phyloP scores from a whole-genome alignment of 2,113 vertebrate species.

The Scophthalmus maximus region DNA sequence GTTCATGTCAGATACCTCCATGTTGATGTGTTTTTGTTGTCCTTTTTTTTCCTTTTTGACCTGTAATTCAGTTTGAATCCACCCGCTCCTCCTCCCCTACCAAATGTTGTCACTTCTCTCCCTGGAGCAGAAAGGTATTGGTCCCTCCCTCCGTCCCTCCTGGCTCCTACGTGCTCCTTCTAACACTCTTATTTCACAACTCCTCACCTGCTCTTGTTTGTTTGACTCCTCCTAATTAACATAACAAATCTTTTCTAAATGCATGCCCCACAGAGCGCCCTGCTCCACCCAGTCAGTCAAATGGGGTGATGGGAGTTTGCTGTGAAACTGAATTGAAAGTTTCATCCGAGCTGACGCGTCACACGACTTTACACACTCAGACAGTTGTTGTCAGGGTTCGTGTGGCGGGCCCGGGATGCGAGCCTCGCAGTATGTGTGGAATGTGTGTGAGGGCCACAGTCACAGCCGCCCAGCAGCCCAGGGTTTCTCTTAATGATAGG shows the following conservation, averaged over 20 bases:
- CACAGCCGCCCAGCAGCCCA: constrained; percentile 32
- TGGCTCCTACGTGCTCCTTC: constrained; percentile 18
- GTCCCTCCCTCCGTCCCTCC: constrained; percentile 12
- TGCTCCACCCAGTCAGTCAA: not conserved
- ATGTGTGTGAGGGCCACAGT: constrained; percentile 52
- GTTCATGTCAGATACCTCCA: constrained; percentile 52
- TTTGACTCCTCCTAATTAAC: constrained; percentile 14
- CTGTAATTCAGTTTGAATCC: constrained; percentile 92
- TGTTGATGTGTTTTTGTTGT: constrained; percentile 43
- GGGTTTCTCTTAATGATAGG: constrained; percentile 70
- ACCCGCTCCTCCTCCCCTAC: constrained; percentile 92
- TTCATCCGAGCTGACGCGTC: not conserved
- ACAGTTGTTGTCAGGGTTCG: constrained; percentile 12
- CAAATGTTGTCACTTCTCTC: constrained; percentile 97
- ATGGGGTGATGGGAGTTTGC: not conserved
- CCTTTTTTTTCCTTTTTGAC: constrained; percentile 64
- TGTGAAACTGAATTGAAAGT: constrained; percentile 17
- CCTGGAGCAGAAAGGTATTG: constrained; percentile 99
- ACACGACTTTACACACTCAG: not conserved
- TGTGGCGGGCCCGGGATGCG: not conserved
- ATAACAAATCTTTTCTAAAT: constrained; percentile 26
- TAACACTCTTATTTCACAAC: constrained; percentile 37
- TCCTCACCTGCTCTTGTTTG: constrained; percentile 20
- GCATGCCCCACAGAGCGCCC: constrained; percentile 29
- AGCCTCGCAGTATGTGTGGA: constrained; percentile 52